Evolutionary conservation across 2,113 vertebrate species (phyloP).

Genomic region (Cariama cristata): DNA sequence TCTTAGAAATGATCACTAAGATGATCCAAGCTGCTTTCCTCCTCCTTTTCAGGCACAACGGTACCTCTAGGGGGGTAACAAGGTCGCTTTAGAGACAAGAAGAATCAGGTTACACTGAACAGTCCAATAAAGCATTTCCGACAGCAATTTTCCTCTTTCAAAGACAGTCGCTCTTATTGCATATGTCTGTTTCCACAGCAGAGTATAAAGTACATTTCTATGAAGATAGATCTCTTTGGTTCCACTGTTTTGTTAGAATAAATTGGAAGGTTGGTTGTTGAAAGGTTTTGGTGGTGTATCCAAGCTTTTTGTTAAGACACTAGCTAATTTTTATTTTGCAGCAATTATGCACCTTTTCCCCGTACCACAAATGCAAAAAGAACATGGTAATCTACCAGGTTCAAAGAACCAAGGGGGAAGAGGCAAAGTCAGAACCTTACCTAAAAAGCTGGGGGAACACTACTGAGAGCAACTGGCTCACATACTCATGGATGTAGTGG

Average conservation of each 20-base stretch:
- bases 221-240: neutral
- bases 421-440: neutral
- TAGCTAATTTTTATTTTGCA: neutral
- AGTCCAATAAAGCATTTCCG: conserved; percentile 12
- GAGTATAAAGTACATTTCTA: neutral
- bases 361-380: neutral
- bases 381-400: neutral
- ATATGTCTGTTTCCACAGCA: neutral
- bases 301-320: neutral
- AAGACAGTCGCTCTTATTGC: neutral
- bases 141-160: neutral
- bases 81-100: neutral
- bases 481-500: neutral
- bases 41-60: neutral
- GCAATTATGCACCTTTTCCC: neutral
- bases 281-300: neutral
- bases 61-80: neutral
- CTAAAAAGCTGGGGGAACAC: neutral
- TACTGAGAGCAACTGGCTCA: neutral
- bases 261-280: neutral
- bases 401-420: neutral
- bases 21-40: neutral
- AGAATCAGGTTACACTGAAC: neutral
- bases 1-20: conserved; percentile 34
- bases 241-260: neutral